Conservation (phyloP, 2,888 invertebrate genomes). For the Deladenus siricidicola region DNA sequence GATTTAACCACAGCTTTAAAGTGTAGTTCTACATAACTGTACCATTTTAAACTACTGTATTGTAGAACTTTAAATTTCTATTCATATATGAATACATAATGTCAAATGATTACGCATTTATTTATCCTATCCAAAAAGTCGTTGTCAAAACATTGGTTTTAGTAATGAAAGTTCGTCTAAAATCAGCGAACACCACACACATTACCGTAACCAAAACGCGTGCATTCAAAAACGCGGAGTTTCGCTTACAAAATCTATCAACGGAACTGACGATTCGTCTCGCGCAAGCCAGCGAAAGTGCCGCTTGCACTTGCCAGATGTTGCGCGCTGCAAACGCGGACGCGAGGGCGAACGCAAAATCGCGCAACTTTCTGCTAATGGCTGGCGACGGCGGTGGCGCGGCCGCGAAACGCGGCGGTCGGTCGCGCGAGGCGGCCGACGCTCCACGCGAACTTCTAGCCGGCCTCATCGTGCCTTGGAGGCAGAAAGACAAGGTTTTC, state of each 20-base stretch:
- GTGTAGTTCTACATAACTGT: no score
- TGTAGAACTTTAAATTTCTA: no score
- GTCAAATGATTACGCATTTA: no score
- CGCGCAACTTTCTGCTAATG: constrained; percentile 27
- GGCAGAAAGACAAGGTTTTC: constrained; percentile 13
- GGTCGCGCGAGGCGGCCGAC: constrained; percentile 4
- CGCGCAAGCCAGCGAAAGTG: not conserved
- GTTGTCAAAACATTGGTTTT: constrained; percentile 9
- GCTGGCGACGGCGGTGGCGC: constrained; percentile 24
- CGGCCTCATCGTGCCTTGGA: constrained; percentile 27
- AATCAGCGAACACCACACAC: constrained; percentile 28
- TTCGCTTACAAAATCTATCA: not conserved
- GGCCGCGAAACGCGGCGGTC: constrained; percentile 1
- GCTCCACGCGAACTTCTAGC: not conserved
- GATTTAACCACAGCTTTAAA: no score
- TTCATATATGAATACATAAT: no score
- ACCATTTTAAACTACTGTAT: no score
- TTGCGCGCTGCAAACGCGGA: not conserved
- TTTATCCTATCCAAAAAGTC: no score
- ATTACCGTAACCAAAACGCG: constrained; percentile 38
- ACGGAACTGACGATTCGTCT: not conserved
- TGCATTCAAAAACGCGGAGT: constrained; percentile 32
- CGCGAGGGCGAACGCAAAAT: not conserved
- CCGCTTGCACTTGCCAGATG: not conserved
- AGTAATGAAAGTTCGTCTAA: constrained; percentile 45